phyloP scores from a whole-genome alignment of 2,888 invertebrate species.

The Flexamia atlantica region DNA sequence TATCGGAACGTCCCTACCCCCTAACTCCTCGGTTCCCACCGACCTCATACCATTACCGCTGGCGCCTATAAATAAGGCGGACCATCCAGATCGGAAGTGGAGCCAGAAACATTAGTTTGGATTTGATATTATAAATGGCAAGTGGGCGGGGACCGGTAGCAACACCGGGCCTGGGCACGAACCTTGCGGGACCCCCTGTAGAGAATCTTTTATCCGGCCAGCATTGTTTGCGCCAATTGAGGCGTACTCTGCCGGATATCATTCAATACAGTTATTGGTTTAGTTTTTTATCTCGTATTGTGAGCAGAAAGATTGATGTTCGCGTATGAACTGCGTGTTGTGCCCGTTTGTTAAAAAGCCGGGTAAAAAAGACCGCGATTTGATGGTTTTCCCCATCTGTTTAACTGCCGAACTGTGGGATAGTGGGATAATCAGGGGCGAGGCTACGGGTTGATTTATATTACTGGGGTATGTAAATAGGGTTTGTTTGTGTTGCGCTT shows the following conservation, averaged over 20 bases:
- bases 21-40: too few relatives aligned
- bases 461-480: neutral
- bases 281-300: conserved; percentile 55
- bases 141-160: conserved; percentile 53
- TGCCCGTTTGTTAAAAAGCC: conserved; percentile 39
- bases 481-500: too few relatives aligned
- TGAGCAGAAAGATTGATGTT: conserved; percentile 52
- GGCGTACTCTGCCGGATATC: conserved; percentile 58
- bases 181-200: conserved; percentile 54
- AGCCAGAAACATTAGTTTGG: conserved; percentile 57
- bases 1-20: too few relatives aligned
- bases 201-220: conserved; percentile 20
- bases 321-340: conserved; percentile 49
- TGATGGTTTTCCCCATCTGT: conserved; percentile 35
- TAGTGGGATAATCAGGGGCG: conserved; percentile 16
- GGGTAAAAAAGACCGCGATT: conserved; percentile 39
- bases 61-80: conserved; percentile 34
- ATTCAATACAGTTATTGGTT: conserved; percentile 60
- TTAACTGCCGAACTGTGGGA: conserved; percentile 31
- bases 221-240: conserved; percentile 56
- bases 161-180: conserved; percentile 52
- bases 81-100: conserved; percentile 32
- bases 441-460: neutral
- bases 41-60: neutral
- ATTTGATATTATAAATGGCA: conserved; percentile 59